phyloP scores from a whole-genome alignment of 2,797 vertebrate species.

The Catamblyrhynchus diadema region DNA sequence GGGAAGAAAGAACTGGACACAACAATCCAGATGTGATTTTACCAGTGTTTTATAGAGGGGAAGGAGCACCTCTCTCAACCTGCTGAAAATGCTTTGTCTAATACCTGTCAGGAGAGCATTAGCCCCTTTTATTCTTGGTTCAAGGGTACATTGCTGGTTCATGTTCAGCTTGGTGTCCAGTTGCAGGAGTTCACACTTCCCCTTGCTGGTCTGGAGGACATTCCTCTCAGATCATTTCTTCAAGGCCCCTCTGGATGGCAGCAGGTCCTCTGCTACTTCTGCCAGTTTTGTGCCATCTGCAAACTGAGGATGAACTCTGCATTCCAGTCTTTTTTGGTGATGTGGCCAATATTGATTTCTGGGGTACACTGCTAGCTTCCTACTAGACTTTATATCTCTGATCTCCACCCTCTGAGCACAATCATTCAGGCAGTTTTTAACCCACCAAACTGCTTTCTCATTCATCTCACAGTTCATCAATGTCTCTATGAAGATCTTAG shows the following conservation, averaged over 20 bases:
- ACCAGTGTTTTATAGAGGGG: neutral
- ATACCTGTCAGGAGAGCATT: neutral
- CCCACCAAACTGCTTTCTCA: neutral
- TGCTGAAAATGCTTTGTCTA: neutral
- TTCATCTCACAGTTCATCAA: neutral
- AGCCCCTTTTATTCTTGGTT: neutral
- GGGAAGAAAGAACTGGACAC: neutral
- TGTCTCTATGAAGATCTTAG: neutral
- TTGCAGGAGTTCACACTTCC: neutral
- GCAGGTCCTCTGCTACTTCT: neutral
- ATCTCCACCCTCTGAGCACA: neutral
- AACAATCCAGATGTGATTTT: neutral
- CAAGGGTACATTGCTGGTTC: neutral
- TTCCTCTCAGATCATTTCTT: neutral
- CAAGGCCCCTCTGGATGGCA: neutral
- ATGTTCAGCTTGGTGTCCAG: neutral
- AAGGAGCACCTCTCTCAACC: neutral
- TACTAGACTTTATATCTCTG: neutral
- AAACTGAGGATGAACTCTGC: neutral
- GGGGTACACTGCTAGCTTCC: rapidly evolving
- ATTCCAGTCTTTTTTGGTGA: neutral
- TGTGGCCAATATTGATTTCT: neutral
- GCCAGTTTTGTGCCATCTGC: neutral
- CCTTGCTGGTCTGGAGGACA: neutral
- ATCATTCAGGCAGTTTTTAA: neutral